Base-by-base conservation (phyloP, 1,140 invertebrate genomes). In the Spodoptera frugiperda region DNA sequence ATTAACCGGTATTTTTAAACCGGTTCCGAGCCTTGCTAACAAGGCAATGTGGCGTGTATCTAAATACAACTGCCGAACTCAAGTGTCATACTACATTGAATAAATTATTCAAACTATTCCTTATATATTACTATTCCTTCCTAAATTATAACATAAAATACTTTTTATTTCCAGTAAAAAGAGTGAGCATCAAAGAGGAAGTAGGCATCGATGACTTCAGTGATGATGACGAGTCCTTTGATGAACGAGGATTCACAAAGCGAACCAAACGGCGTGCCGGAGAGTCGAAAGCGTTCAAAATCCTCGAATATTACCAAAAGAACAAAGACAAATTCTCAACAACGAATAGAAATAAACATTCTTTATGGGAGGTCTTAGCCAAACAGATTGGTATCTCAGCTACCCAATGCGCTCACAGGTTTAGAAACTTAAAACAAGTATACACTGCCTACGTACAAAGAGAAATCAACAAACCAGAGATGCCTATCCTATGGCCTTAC, bases 401-500 rank as follows among this genome's bases (percentile, higher is more conserved):
- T 0, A 80, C 83, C 0, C 88, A 93, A 79, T 93, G 91, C 49
- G 90, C 90, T 0, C 90, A 92, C 15, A 85, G 90, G 68, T 91
- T 94, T 72, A 86, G 90, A 55, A 89, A 90, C 61, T 77, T 94
- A 33, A 94, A 94, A 80, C 90, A 93, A 77, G 87, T 91, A 0
- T 94, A 94, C 76, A 91, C 78, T 0, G 73, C 77, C 10, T 91
- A 92, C 53, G 83, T 94, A 0, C 89, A 93, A 76, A 87, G 90
- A 39, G 92, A 94, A 71, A 91, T 92, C 55, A 88, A 84, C 12
- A 91, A 89, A 77, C 92, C 91, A 0, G 90, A 91, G 25, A 90
- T 88, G 82, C 90, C 90, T 12, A 93, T 94, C 21, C 25, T 91
- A 0, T 94, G 92, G 92, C 92, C 91, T 19, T 94, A 93, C 46